Percentiles rank a stretch among this genome's conserved stretches.
Evolutionary conservation across 1,140 invertebrate species (phyloP).

Genomic region (Heliconius hewitsoni): DNA sequence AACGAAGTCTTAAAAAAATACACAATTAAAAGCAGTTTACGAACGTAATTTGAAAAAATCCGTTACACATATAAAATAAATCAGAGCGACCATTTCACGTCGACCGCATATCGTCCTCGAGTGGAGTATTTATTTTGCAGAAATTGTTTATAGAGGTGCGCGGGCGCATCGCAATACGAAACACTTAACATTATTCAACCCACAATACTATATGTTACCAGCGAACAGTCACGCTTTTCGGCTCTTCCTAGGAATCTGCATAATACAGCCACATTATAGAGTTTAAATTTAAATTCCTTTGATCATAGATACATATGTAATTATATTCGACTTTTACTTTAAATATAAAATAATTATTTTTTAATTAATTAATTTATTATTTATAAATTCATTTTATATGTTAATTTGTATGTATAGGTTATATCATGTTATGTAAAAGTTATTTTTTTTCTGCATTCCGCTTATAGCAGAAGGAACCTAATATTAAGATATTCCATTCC

Average conservation of each 20-base stretch:
- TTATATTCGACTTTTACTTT: constrained; percentile 17
- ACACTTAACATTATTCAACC: constrained; percentile 69
- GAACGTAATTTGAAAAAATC: background rate
- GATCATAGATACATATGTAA: constrained; percentile 7
- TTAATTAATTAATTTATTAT: too few relatives aligned
- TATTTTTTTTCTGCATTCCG: too few relatives aligned
- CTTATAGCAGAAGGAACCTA: too few relatives aligned
- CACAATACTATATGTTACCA: constrained; percentile 54
- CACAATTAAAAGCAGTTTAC: background rate
- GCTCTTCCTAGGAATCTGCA: constrained; percentile 65
- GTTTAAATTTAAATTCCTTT: constrained; percentile 49
- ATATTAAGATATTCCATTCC: too few relatives aligned
- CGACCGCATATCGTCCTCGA: constrained; percentile 37
- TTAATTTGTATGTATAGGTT: too few relatives aligned
- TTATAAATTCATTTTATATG: too few relatives aligned
- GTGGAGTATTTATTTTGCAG: constrained; percentile 63
- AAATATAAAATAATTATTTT: background rate
- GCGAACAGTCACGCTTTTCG: constrained; percentile 67
- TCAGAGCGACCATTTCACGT: constrained; percentile 37
- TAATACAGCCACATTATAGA: constrained; percentile 61
- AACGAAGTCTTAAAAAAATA: background rate
- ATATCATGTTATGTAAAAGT: too few relatives aligned
- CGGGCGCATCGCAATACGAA: constrained; percentile 53
- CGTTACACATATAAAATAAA: constrained; percentile 4
- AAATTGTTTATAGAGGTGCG: constrained; percentile 68